Base-by-base conservation (phyloP, 2,888 invertebrate species). In the Sylvicola fuscatus region DNA sequence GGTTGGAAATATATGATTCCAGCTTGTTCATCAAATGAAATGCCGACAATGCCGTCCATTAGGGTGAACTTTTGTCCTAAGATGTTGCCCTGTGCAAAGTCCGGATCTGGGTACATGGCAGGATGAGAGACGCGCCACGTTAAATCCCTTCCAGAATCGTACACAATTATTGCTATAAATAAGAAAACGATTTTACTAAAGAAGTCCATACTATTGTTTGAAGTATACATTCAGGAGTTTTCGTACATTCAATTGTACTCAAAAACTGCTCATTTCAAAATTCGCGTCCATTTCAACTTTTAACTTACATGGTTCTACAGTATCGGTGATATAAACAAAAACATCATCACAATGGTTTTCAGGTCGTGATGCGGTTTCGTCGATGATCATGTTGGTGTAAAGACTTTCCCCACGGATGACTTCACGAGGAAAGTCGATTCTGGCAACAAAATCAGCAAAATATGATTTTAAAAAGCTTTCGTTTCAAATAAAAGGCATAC, bases 91-190 rank as follows among this genome's bases (percentile, higher is more conserved):
- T 73, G 73, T 1, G 78, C 71, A 43, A 74, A 69, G 53, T 83
- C 76, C 0, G 84, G 83, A 60, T 84, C 75, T 0, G 84, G 84
- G 54, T 76, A 82, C 83, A 86, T 84, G 33, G 77, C 70, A 0
- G 83, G 76, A 54, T 84, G 83, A 16, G 73, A 66, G 3, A 80
- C 62, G 33, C 84, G 65, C 83, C 84, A 84, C 21, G 83, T 79
- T 41, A 72, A 69, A 50, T 82, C 82, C 32, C 70, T 69, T 3
- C 66, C 61, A 8, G 72, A 75, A 46, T 86, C 82, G 32, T 58
- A 59, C 0, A 59, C 60, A 15, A 59, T 49, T 34, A 59, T 53
- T 8, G 45, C 54, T 54, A 30, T 0, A 42, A 38, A 37, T 29
- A 14, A 36, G 16, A 14, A 30, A 16, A n/a, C 12, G 30, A 3